phyloP scores from a whole-genome alignment of 2,888 invertebrate genomes.

The Eudemis profundana region DNA sequence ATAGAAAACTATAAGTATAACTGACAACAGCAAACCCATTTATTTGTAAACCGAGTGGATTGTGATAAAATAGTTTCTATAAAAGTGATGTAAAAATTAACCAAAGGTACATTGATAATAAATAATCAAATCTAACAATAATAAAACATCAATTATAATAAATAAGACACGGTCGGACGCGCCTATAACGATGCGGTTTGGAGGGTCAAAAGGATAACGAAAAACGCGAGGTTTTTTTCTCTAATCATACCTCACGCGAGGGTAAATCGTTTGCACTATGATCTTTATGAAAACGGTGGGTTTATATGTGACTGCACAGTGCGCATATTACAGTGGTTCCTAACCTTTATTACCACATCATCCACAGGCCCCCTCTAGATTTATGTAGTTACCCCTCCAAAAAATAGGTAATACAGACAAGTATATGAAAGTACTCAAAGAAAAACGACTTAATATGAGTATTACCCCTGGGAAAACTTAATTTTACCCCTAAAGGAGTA shows the following conservation, averaged over 20 bases:
- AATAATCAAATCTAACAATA: conserved; percentile 14
- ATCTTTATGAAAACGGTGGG: conserved; percentile 25
- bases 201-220: conserved; percentile 56
- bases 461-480: too few relatives aligned
- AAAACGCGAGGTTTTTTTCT: conserved; percentile 54
- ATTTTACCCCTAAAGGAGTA: too few relatives aligned
- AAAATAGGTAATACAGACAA: too few relatives aligned
- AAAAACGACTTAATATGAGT: too few relatives aligned
- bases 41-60: too few relatives aligned
- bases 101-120: conserved; percentile 2
- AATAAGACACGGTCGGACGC: conserved; percentile 54
- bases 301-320: conserved; percentile 18
- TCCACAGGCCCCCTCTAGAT: too few relatives aligned
- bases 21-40: too few relatives aligned
- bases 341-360: too few relatives aligned
- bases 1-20: too few relatives aligned
- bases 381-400: too few relatives aligned
- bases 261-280: conserved; percentile 40
- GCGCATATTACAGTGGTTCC: too few relatives aligned
- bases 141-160: conserved; percentile 39
- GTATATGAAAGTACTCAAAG: too few relatives aligned
- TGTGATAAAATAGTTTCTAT: background rate
- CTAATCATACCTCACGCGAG: conserved; percentile 25
- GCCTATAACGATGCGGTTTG: conserved; percentile 49
- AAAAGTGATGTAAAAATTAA: background rate